phyloP scores from a whole-genome alignment of 2,797 vertebrate species.

The Acanthiza pusilla region DNA sequence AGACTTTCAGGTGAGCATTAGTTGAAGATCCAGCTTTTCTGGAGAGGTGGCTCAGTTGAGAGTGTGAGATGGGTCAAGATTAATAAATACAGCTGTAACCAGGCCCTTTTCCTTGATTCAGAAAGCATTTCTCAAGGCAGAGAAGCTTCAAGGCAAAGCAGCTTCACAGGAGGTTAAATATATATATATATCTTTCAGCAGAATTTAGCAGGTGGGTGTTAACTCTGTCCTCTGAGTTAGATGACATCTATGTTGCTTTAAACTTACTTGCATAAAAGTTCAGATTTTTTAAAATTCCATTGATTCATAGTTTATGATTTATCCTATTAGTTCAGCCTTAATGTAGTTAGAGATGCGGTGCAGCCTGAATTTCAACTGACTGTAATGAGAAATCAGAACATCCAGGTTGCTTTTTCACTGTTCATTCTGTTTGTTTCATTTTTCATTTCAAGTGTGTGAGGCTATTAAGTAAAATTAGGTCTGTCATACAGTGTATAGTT shows the following conservation, averaged over 20 bases:
- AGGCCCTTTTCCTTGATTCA: not conserved
- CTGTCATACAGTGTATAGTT: not conserved
- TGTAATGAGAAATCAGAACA: not conserved
- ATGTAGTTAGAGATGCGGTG: not conserved
- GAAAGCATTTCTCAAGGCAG: not conserved
- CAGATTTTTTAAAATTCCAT: not conserved
- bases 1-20: not conserved
- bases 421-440: not conserved
- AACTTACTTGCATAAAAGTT: not conserved
- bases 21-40: conserved; percentile 12
- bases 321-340: not conserved
- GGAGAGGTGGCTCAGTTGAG: accelerated
- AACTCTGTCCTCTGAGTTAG: not conserved
- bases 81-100: conserved; percentile 30
- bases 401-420: not conserved
- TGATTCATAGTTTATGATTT: not conserved
- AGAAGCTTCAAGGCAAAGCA: not conserved
- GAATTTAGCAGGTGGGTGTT: not conserved
- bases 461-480: not conserved
- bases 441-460: not conserved
- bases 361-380: not conserved
- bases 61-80: not conserved
- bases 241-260: not conserved
- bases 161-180: not conserved
- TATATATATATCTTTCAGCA: not conserved